Percentiles rank a stretch among this genome's conserved stretches.
These are phyloP conservation scores for Lathronympha strigana DNA, from an alignment of 2,888 invertebrate genomes.

Conservation along the genomic window DNA sequence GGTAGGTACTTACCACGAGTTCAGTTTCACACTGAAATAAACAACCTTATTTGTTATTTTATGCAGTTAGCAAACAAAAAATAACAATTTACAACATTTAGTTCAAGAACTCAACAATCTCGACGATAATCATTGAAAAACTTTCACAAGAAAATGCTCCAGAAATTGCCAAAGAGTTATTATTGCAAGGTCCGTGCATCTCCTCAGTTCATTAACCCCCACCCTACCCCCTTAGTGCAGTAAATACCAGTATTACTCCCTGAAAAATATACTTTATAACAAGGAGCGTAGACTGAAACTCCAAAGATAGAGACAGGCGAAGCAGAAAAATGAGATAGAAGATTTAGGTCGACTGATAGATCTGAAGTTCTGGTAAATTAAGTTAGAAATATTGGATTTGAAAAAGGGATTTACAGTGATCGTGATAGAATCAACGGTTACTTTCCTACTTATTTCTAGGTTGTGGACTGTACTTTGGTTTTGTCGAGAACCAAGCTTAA, in stretches of 20 bases:
- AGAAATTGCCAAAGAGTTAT: conserved; percentile 53
- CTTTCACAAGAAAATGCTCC: conserved; percentile 7
- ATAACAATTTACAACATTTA: too few species aligned
- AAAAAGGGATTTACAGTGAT: conserved; percentile 7
- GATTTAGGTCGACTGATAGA: conserved; percentile 36
- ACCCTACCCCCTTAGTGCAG: conserved; percentile 47
- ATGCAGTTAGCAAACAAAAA: too few species aligned
- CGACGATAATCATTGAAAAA: not conserved
- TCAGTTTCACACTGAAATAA: too few species aligned
- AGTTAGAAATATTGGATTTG: conserved; percentile 17
- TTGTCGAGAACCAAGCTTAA: too few species aligned
- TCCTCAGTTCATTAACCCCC: conserved; percentile 73
- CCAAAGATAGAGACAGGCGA: conserved; percentile 5
- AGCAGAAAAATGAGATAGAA: conserved; percentile 32
- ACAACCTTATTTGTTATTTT: too few species aligned
- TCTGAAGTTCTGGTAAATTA: conserved; percentile 23
- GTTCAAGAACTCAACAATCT: not conserved
- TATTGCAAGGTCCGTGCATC: conserved; percentile 67
- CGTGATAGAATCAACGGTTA: not conserved
- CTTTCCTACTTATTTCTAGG: not conserved
- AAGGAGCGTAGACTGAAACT: conserved; percentile 35
- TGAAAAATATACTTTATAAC: conserved; percentile 23
- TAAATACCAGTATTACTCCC: conserved; percentile 18
- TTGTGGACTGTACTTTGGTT: too few species aligned
- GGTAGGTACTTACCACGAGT: too few species aligned